Base-by-base conservation (phyloP, 2,888 invertebrate species). In the Pimpla rufipes region DNA sequence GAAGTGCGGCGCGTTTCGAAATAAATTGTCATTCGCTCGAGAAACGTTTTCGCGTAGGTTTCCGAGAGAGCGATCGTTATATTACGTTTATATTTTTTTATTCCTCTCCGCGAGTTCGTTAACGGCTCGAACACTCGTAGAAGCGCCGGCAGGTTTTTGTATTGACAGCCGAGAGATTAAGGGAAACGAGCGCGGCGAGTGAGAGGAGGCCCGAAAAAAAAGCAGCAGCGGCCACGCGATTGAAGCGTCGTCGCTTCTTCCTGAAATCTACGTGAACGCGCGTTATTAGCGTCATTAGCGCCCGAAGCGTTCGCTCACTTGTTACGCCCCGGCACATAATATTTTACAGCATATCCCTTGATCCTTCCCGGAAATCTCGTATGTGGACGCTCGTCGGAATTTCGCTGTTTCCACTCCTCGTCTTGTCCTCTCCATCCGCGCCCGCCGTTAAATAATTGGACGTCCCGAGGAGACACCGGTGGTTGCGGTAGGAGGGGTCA, bases 271-370 rank as follows among this genome's bases (percentile, higher is more conserved):
- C 37, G 37, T 59, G 29, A 37, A 50, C 59, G 50, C 66, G 50
- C 66, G 67, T 77, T 73, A 68, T 81, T 81, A 73, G 52, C 73
- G 11, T 81, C 59, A 68, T 81, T 77, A 81, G 62, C 52, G 77
- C 29, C 45, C 23, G 50, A 40, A 67, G 59, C 50, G 47, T 73
- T 70, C 23, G 42, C 57, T 23, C 47, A 45, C 64, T 81, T 62
- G 66, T 50, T 80, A 64, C 35, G 45, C 4, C 42, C 76, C 40
- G 66, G 23, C 18, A 40, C 35, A 76, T 23, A 81, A 76, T 76
- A 76, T 76, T 81, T 76, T 57, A 55, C 57, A 70, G 16, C 21
- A n/a, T n/a, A 21, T 64, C 52, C 70, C 66, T 66, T 71, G 29
- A 71, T 47, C 81, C 71, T 71, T 75, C 71, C 66, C 18, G 62